Evolutionary conservation across 1,140 invertebrate genomes (phyloP), one percentile per base, ranked within the genome.

Genomic region (Penaeus japonicus): DNA sequence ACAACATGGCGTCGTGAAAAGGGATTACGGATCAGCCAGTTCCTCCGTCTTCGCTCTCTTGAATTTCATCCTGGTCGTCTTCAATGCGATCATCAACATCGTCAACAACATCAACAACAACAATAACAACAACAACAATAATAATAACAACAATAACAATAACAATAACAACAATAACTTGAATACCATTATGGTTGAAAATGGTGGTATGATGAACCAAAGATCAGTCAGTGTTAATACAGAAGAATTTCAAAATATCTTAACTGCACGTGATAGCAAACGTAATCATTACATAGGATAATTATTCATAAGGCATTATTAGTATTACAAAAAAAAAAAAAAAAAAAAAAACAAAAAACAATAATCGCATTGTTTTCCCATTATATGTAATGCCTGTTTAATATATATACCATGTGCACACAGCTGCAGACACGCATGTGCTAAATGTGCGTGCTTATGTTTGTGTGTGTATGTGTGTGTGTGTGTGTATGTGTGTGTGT

Each of bases 91-190:
- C 4, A 84, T 84, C 53, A 73, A 84, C 22, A 57, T 84, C 18
- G 73, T 62, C 54, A 84, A 84, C 54, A 84, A 84, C 54, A 84
- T 84, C 55, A 84, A 84, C 54, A 84, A 84, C 22, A 84, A 84
- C 22, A 84, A 84, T 18, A 84, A 84, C n/a, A 84, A 84, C 22
- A 84, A 84, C 30, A 84, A 84, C 39, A 84, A 84, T n/a, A 84
- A 84, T 35, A 62, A 84, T 17, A 84, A 84, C n/a, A 84, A 84
- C 22, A 47, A 84, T 54, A 84, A 84, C 27, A 59, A 84, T n/a
- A 84, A 84, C 18, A 84, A 84, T 55, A 84, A 84, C n/a, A 84
- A 84, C 55, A 47, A 84, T 73, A 84, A 84, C 82, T 24, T 17
- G 5, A 84, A 70, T 30, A 84, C 59, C 20, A 47, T 39, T 24